phyloP scores from a whole-genome alignment of 2,797 vertebrate genomes.

The Cossypha heuglini region DNA sequence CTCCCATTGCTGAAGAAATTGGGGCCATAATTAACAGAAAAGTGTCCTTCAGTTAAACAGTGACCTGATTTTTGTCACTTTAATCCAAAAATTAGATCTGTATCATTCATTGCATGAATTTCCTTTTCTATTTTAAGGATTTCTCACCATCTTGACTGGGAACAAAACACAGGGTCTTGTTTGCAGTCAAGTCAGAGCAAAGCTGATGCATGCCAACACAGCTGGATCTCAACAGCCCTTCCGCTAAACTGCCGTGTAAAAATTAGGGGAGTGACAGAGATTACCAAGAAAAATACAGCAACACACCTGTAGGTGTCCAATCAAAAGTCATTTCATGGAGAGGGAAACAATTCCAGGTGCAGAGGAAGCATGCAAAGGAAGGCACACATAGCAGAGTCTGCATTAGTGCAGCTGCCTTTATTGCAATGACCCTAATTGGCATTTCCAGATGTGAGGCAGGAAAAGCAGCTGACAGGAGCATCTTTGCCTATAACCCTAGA shows the following conservation, averaged over 20 bases:
- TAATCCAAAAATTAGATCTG: neutral
- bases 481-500: neutral
- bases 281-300: slow-evolving; percentile 17
- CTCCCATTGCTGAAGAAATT: neutral
- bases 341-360: slow-evolving; percentile 25
- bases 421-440: neutral
- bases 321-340: neutral
- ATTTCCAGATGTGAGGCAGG: neutral
- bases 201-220: slow-evolving; percentile 39
- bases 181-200: slow-evolving; percentile 9
- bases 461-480: neutral
- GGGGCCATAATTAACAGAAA: neutral
- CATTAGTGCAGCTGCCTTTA: neutral
- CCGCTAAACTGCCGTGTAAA: neutral
- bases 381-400: neutral
- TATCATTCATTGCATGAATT: neutral
- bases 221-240: slow-evolving; percentile 49
- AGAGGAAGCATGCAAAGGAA: neutral
- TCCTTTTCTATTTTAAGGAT: neutral
- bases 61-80: neutral
- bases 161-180: neutral
- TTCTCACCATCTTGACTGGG: neutral
- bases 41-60: neutral
- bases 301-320: slow-evolving; percentile 10
- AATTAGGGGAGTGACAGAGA: slow-evolving; percentile 18